Evolutionary conservation across 2,888 invertebrate genomes (phyloP).

Genomic region (Limnephilus rhombicus): DNA sequence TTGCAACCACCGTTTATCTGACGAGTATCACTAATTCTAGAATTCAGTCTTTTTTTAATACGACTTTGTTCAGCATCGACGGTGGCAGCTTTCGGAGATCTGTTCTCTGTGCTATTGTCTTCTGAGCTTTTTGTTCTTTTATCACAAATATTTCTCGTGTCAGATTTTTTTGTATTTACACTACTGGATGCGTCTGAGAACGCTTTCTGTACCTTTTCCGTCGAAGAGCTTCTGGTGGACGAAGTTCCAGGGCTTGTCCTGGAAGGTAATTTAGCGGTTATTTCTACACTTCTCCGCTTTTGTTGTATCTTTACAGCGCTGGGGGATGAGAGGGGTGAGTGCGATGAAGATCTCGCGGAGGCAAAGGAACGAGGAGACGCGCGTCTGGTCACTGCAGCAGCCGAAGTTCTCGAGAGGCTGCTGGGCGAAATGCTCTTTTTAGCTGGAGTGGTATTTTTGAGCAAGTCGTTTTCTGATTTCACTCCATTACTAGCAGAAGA

Average conservation of each 20-base stretch:
- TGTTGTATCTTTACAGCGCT: conserved; percentile 51
- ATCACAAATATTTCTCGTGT: conserved; percentile 29
- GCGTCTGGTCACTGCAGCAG: conserved; percentile 52
- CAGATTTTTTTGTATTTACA: conserved; percentile 32
- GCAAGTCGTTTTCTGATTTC: conserved; percentile 69
- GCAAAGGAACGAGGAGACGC: conserved; percentile 51
- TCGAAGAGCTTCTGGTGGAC: conserved; percentile 39
- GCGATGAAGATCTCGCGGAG: conserved; percentile 61
- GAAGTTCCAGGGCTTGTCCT: conserved; percentile 39
- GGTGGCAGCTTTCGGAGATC: conserved; percentile 36
- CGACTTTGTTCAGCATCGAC: conserved; percentile 60
- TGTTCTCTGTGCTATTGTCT: conserved; percentile 44
- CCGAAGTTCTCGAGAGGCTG: conserved; percentile 41
- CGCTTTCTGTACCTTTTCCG: conserved; percentile 36
- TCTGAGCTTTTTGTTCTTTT: conserved; percentile 41
- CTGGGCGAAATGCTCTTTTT: conserved; percentile 17
- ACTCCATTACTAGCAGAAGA: conserved; percentile 71
- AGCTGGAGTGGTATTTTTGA: conserved; percentile 14
- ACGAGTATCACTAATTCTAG: conserved; percentile 53
- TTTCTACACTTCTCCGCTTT: conserved; percentile 58
- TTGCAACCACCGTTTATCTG: conserved; percentile 52
- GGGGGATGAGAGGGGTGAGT: conserved; percentile 60
- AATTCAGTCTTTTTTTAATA: conserved; percentile 63
- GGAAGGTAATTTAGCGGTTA: conserved; percentile 45
- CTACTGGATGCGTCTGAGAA: conserved; percentile 26